Evolutionary conservation across 2,888 invertebrate species (phyloP).

Genomic region (Zootermopsis nevadensis): DNA sequence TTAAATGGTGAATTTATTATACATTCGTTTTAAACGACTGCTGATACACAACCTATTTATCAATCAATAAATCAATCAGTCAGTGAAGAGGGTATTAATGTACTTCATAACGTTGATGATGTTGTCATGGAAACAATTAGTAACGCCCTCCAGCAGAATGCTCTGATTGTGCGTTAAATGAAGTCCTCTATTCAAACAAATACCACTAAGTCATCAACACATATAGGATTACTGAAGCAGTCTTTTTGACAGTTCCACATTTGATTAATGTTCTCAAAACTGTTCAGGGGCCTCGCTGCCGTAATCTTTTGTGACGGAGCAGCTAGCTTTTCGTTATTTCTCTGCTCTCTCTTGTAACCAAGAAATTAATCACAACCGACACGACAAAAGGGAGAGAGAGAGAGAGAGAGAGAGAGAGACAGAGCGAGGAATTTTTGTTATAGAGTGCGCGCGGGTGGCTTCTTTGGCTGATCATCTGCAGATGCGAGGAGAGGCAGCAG

Average conservation of each 20-base stretch:
- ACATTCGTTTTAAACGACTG: too few relatives aligned
- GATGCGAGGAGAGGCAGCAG: not conserved
- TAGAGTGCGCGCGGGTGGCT: conserved; percentile 20
- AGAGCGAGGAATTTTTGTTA: conserved; percentile 22
- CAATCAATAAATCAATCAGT: not conserved
- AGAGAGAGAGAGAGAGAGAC: not conserved
- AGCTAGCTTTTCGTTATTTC: not conserved
- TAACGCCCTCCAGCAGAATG: conserved; percentile 1
- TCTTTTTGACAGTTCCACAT: conserved; percentile 16
- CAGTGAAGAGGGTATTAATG: not conserved
- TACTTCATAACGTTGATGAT: not conserved
- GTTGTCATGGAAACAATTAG: conserved; percentile 13
- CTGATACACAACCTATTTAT: not conserved
- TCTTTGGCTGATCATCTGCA: conserved; percentile 14
- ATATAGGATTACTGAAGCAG: not conserved
- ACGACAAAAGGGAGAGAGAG: not conserved
- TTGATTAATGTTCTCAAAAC: conserved; percentile 6
- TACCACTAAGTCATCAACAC: conserved; percentile 19
- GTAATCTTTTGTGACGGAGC: conserved; percentile 11
- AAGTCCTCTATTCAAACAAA: not conserved
- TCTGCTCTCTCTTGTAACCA: conserved; percentile 1
- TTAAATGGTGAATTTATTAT: too few relatives aligned
- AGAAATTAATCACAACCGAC: conserved; percentile 29
- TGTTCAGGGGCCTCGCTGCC: not conserved
- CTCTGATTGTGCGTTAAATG: not conserved